phyloP scores from a whole-genome alignment of 1,140 invertebrate species.

The Aphaenogaster floridana region DNA sequence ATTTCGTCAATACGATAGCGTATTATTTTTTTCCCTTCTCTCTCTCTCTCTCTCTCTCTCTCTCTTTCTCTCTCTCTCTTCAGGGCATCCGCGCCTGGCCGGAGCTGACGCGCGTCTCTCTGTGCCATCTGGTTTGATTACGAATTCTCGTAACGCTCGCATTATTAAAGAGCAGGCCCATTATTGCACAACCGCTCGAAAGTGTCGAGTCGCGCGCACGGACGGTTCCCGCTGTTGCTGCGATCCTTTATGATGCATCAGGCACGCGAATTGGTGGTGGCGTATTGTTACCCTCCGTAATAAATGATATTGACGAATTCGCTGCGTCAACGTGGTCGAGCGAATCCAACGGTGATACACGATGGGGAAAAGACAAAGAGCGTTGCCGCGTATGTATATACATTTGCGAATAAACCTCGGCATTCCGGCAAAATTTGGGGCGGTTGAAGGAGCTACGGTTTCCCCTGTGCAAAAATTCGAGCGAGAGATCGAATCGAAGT shows the following conservation, averaged over 20 bases:
- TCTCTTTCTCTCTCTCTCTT: conserved; percentile 21
- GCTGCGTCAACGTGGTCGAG: conserved; percentile 53
- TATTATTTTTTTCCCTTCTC: conserved; percentile 67
- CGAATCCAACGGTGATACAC: conserved; percentile 18
- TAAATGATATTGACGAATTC: conserved; percentile 75
- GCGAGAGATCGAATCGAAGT: conserved; percentile 1
- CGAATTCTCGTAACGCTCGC: conserved; percentile 73
- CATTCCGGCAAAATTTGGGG: neutral
- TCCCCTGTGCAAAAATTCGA: neutral
- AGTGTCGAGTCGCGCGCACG: conserved; percentile 63
- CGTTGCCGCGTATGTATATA: neutral
- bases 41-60: neutral
- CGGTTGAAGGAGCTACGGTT: neutral
- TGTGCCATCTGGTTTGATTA: conserved; percentile 69
- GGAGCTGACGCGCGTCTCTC: conserved; percentile 47
- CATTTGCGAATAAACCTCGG: neutral
- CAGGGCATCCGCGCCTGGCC: conserved; percentile 6
- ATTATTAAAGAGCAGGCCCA: conserved; percentile 73
- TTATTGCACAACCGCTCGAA: conserved; percentile 67
- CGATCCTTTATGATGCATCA: conserved; percentile 73
- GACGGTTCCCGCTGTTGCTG: conserved; percentile 25
- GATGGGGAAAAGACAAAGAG: conserved; percentile 36
- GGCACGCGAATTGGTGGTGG: conserved; percentile 65
- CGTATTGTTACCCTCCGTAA: conserved; percentile 72
- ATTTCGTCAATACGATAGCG: conserved; percentile 74